Percentiles rank a stretch among this genome's conserved stretches.
These are phyloP conservation scores for Pongo pygmaeus DNA, from an alignment of 2,113 vertebrate genomes.

Conservation along the genomic window DNA sequence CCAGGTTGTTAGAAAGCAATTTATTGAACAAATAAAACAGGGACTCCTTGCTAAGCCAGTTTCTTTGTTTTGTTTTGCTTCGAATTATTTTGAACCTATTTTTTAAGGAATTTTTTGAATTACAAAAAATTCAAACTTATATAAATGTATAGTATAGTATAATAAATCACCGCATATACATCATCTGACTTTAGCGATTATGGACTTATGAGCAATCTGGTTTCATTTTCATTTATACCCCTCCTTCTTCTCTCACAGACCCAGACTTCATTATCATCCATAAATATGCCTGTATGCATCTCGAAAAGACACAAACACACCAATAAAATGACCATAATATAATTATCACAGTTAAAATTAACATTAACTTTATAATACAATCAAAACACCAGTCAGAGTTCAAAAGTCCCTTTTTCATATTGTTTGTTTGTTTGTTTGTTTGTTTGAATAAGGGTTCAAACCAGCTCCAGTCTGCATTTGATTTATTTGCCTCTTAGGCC, in stretches of 20 bases:
- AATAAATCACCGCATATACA: not conserved
- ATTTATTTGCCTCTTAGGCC: not conserved
- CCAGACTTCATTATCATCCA: not conserved
- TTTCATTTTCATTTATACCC: not conserved
- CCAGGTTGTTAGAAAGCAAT: not conserved
- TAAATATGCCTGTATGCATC: not conserved
- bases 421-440: not conserved
- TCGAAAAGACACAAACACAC: not conserved
- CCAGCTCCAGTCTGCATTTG: not conserved
- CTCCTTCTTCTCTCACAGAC: not conserved
- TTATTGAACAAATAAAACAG: not conserved
- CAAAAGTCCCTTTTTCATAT: not conserved
- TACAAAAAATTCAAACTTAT: not conserved
- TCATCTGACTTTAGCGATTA: not conserved
- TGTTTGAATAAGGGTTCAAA: not conserved
- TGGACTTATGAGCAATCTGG: not conserved
- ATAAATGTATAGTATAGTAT: not conserved
- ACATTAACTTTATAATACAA: not conserved
- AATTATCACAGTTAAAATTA: not conserved
- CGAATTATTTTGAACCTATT: not conserved
- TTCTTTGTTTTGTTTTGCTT: conserved; percentile 15
- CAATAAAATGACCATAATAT: not conserved
- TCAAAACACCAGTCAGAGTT: not conserved
- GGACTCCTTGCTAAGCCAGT: not conserved
- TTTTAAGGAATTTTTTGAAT: not conserved